Conservation (phyloP, 2,888 invertebrate species). For the Mystacides longicornis region DNA sequence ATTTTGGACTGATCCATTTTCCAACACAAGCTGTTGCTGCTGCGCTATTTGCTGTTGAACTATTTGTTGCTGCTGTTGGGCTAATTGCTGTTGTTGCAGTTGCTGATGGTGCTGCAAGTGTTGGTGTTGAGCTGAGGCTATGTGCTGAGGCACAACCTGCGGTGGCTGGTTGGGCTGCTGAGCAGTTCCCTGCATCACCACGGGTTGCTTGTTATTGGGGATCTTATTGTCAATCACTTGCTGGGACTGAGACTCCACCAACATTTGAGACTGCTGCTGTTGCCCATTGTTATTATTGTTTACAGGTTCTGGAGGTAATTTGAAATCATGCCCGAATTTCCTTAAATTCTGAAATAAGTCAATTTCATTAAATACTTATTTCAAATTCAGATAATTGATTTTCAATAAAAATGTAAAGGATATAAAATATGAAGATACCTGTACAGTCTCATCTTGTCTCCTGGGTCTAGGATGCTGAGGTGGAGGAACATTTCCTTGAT, state of each 20-base stretch:
- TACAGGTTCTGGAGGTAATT: constrained; percentile 46
- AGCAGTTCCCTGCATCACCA: background rate
- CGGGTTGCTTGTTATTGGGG: background rate
- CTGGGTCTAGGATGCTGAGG: background rate
- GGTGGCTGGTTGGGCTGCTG: background rate
- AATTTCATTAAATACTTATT: background rate
- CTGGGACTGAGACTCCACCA: background rate
- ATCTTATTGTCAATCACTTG: background rate
- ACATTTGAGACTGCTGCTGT: constrained; percentile 3
- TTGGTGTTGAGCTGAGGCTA: background rate
- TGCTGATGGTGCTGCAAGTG: background rate
- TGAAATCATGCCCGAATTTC: constrained; percentile 75
- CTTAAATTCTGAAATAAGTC: constrained; percentile 52
- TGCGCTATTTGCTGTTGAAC: constrained; percentile 8
- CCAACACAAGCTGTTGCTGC: constrained; percentile 4
- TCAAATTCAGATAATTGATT: background rate
- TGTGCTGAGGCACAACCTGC: background rate
- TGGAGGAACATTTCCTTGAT: background rate
- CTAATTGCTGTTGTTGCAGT: background rate
- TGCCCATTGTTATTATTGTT: constrained; percentile 3
- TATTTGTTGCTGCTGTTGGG: constrained; percentile 8
- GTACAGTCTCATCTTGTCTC: constrained; percentile 37
- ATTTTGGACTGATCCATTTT: constrained; percentile 3
- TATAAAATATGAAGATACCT: constrained; percentile 25
- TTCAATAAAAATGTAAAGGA: background rate